Base-by-base conservation (phyloP, 2,888 invertebrate genomes). In the Hydropsyche betteni region DNA sequence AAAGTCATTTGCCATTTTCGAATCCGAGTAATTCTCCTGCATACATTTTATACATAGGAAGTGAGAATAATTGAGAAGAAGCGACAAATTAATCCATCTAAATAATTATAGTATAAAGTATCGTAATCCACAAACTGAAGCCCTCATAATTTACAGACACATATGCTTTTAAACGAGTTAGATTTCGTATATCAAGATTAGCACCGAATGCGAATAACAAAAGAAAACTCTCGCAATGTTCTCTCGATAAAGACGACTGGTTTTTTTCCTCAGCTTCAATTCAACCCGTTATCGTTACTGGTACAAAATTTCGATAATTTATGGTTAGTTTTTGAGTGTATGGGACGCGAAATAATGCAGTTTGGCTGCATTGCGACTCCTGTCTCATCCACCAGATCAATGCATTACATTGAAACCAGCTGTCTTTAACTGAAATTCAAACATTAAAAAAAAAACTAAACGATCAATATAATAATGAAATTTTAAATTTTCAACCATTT, bases 291-390 rank as follows among this genome's bases (percentile, higher is more conserved):
- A 24, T 24, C 24, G 24, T 24, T 24, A 24, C 24, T 24, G 24
- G 24, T 24, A 24, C 24, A 24, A 24, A 24, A 24, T 24, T 24
- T 24, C 85, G 83, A 87, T 87, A 87, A 87, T 87, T 87, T 87
- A 88, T 87, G 87, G 87, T 87, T 87, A 87, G 87, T 87, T 87
- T 87, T 87, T 86, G 87, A 87, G 50, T 14, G 61, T 33, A 61
- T 61, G 14, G 68, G 52, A 78, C 75, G 77, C 78, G 70, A 69
- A 52, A 78, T 79, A 77, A 77, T 78, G 79, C 75, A 69, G 75
- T 72, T 58, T 38, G 55, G 76, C 74, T 58, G 75, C 75, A 75
- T 72, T 78, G 78, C 78, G 81, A 53, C 1, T 16, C 81, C 81
- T 81, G 85, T 86, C 86, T 87, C 87, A 87, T 86, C 85, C 86